Evolutionary conservation across 2,113 vertebrate genomes (phyloP), one percentile per base, ranked within the genome.

Genomic region (Pituophis catenifer): DNA sequence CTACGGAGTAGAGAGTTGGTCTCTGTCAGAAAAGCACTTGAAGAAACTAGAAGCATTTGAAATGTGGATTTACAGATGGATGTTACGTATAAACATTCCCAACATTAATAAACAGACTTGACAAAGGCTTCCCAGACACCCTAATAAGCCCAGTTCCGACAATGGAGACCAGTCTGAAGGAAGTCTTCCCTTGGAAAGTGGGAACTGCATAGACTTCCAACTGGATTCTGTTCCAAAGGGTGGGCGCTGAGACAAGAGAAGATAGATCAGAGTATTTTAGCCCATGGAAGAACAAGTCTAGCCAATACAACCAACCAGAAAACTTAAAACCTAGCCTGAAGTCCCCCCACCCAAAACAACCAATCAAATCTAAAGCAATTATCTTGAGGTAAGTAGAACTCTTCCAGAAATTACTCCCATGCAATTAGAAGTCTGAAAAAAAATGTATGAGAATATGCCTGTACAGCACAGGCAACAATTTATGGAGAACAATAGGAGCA

Each of bases 381-480:
- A 13, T 8, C 50, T 89, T 81, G 62, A 92, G 70, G 81, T 91
- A 57, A 93, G 91, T 12, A 19, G 70, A 91, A 86, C 90, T 94
- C 81, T 23, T 93, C 92, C 29, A 89, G 50, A 75, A 90, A 86
- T 85, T 65, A 38, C 21, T 17, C n/a, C 57, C 53, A 48, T 52
- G 33, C 26, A 87, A 9, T 52, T 52, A 62, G 26, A 62, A 48
- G 24, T 38, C 12, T 89, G 86, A 44, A 89, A 17, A 7, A 70
- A 70, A 5, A 70, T 13, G n/a, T 53, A 65, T 21, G 44, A 62
- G 12, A 29, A 57, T 65, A 62, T 24, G 85, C 19, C 48, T 65
- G 24, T 65, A 50, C 24, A 24, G 17, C 87, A 86, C 9, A 92
- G 48, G 62, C 48, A 24, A 52, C 29, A 92, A 62, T 88, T 92